These are phyloP conservation scores for Meriones unguiculatus DNA, from an alignment of 2,113 vertebrate species.

Conservation along the genomic window DNA sequence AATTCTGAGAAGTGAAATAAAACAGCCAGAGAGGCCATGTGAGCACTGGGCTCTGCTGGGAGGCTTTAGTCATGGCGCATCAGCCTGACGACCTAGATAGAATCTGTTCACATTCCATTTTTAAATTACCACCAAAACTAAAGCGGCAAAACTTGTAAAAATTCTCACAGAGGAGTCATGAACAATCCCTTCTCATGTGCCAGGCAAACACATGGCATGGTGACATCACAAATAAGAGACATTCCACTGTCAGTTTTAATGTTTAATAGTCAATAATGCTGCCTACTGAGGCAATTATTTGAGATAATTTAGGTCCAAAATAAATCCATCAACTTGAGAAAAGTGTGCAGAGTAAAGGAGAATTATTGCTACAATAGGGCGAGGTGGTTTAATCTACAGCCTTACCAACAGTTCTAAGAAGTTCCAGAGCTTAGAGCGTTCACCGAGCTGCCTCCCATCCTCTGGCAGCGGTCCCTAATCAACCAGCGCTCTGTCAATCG, in stretches of 20 bases:
- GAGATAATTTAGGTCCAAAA: background rate
- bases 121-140: background rate
- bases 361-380: constrained; percentile 34
- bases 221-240: background rate
- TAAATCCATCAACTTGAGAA: constrained; percentile 27
- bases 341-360: background rate
- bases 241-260: background rate
- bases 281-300: background rate
- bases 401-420: constrained; percentile 33
- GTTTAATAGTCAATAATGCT: background rate
- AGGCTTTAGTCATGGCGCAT: background rate
- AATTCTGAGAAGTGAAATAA: background rate
- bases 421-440: constrained; percentile 12
- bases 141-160: background rate
- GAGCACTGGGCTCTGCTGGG: background rate
- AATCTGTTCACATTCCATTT: background rate
- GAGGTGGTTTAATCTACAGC: constrained; percentile 19
- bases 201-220: background rate
- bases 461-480: background rate
- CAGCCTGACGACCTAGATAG: background rate
- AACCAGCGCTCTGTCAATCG: background rate
- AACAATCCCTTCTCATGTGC: background rate
- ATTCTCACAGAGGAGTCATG: background rate
- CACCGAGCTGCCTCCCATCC: background rate
- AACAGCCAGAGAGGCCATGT: background rate